Percentiles rank a stretch among this genome's conserved stretches.
Conservation (phyloP, 2,888 invertebrate species). For the Blastobasis adustella region DNA sequence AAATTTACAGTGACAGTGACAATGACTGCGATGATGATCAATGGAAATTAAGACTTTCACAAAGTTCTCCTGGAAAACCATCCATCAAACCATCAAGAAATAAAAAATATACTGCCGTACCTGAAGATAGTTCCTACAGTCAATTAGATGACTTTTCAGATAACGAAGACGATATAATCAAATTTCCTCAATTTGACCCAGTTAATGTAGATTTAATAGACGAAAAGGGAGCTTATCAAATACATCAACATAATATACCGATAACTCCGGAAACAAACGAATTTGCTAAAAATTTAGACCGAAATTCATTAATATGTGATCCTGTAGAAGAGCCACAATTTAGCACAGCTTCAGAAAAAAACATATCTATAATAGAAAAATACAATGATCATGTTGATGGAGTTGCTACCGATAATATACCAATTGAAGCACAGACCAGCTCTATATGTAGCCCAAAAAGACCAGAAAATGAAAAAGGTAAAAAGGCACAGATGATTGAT, state of each 20-base stretch:
- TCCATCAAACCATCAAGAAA: conserved; percentile 31
- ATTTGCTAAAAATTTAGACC: too few relatives aligned
- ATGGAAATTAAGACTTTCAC: conserved; percentile 70
- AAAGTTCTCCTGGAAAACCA: conserved; percentile 58
- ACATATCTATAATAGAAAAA: too few relatives aligned
- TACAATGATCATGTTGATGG: conserved; percentile 32
- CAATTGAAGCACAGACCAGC: background rate
- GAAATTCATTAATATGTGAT: too few relatives aligned
- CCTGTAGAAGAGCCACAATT: too few relatives aligned
- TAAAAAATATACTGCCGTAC: conserved; percentile 22
- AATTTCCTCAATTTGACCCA: conserved; percentile 25
- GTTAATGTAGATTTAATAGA: conserved; percentile 12
- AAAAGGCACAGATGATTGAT: conserved; percentile 44
- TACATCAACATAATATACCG: background rate
- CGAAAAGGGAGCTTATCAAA: conserved; percentile 2
- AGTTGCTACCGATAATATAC: conserved; percentile 3
- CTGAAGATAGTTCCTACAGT: conserved; percentile 54
- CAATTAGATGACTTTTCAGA: conserved; percentile 46
- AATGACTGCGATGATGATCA: conserved; percentile 71
- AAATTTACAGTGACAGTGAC: conserved; percentile 54
- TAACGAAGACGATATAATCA: conserved; percentile 43
- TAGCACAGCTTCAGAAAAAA: too few relatives aligned
- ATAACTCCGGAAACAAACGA: too few relatives aligned
- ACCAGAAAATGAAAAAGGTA: conserved; percentile 17
- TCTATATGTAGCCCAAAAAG: conserved; percentile 10